Evolutionary conservation across 35 echinoderm and acorn worm genomes (phyloP), one percentile per base, ranked within the genome.

Genomic region (Holothuria glaberrima): DNA sequence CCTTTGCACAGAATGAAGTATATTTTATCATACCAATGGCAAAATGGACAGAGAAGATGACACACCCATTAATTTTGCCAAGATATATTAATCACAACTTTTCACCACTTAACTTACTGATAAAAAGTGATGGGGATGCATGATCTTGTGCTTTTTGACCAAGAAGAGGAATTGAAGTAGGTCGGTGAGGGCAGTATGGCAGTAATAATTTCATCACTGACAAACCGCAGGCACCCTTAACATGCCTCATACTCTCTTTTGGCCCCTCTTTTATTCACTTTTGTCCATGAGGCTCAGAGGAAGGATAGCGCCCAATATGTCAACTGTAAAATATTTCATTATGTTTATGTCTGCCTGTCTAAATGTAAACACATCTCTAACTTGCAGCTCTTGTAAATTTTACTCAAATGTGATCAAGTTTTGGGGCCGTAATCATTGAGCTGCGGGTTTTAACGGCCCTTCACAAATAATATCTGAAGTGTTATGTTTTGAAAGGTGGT

Each of bases 351-450:
- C 85, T 87, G 85, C 85, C 85, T 59, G 36, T 59, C 85, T 69
- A 87, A 54, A 71, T 87, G 85, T 87, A 87, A 87, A 87, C 85
- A 87, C 66, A 87, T 52, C 66, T 67, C 63, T 70, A 71, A 67
- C 59, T 87, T 67, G 16, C 60, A 69, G 35, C 85, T 87, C 80
- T 34, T 84, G 80, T 84, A 84, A 84, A 84, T 84, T 84, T 84
- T 84, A 84, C 80, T 84, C 80, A 84, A 84, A 84, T 61, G 80
- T 84, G 80, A 84, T 84, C 80, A 84, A 84, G 80, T 84, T 84
- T 84, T 84, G 80, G 80, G 80, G 54, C 80, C 80, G 61, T 84
- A 84, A 84, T 63, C 80, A 63, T 84, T 29, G 57, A 63, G 80
- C 57, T 61, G 80, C 30, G 80, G 80, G 52, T 31, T 84, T 84